Evolutionary conservation across 2,888 invertebrate species (phyloP).

Genomic region (Rotaria magnacalcarata): DNA sequence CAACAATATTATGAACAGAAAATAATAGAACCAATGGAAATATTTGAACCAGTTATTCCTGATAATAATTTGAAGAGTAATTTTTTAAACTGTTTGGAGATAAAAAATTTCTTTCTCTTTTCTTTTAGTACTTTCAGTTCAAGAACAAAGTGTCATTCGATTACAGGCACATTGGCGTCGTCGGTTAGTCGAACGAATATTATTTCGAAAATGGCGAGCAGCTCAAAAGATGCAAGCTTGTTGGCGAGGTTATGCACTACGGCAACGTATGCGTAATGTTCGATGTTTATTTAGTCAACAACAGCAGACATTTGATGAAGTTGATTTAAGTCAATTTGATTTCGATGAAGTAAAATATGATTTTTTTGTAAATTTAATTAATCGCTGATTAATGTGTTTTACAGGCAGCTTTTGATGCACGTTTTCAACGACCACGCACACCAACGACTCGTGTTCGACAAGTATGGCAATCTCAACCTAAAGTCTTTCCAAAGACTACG

Average conservation of each 20-base stretch:
- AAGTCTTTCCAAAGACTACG: not conserved
- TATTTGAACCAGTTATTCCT: not conserved
- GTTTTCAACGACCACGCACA: not conserved
- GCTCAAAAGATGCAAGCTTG: not conserved
- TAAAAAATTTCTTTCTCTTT: too few species aligned
- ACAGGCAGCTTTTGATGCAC: slow-evolving; percentile 3
- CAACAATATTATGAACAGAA: slow-evolving; percentile 2
- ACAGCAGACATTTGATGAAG: not conserved
- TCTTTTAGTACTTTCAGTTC: not conserved
- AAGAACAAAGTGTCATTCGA: not conserved
- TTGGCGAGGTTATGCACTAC: slow-evolving; percentile 11
- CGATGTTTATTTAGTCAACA: not conserved
- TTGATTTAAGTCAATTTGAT: slow-evolving; percentile 32
- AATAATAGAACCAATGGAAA: not conserved
- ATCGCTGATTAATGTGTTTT: not conserved
- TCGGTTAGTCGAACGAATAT: not conserved
- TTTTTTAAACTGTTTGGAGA: too few species aligned
- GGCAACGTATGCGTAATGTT: not conserved
- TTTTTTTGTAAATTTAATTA: not conserved
- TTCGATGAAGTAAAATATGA: slow-evolving; percentile 9
- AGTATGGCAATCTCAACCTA: not conserved
- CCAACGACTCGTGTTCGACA: not conserved
- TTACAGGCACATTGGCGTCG: slow-evolving; percentile 23
- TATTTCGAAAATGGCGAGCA: not conserved
- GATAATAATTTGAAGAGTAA: too few species aligned